These are phyloP conservation scores for Trimorus sp. DNA, from an alignment of 2,888 invertebrate species.

Conservation along the genomic window DNA sequence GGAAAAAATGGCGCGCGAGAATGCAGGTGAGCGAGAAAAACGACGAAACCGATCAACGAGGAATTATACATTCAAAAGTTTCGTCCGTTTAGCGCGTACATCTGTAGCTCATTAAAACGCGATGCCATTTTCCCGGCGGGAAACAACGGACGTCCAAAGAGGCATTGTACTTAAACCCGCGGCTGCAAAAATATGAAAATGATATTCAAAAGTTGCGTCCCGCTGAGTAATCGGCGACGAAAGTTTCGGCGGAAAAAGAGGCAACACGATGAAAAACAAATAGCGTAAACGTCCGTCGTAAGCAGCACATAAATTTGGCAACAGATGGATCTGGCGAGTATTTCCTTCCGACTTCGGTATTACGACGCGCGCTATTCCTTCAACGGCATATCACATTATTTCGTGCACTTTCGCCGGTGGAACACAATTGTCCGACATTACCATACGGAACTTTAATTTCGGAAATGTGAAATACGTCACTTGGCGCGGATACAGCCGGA, in stretches of 20 bases:
- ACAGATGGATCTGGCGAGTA: conserved; percentile 63
- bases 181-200: conserved; percentile 54
- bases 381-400: conserved; percentile 37
- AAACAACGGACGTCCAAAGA: conserved; percentile 23
- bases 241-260: conserved; percentile 41
- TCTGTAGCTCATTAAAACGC: conserved; percentile 13
- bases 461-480: background rate
- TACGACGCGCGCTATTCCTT: conserved; percentile 50
- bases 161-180: conserved; percentile 45
- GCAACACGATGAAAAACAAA: conserved; percentile 48
- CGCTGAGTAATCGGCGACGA: conserved; percentile 47
- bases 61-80: background rate
- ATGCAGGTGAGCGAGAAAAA: no score
- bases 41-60: no score
- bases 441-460: conserved; percentile 32
- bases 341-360: conserved; percentile 51
- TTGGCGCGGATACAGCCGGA: background rate
- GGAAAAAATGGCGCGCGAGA: no score
- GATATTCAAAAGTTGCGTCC: conserved; percentile 56
- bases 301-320: conserved; percentile 62
- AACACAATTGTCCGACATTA: conserved; percentile 28
- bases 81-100: conserved; percentile 18
- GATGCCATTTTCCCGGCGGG: conserved; percentile 4
- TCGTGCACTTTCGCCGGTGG: conserved; percentile 37
- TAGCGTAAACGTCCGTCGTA: conserved; percentile 46